Conservation (phyloP, 2,888 invertebrate genomes). For the Calliphora vomitoria region DNA sequence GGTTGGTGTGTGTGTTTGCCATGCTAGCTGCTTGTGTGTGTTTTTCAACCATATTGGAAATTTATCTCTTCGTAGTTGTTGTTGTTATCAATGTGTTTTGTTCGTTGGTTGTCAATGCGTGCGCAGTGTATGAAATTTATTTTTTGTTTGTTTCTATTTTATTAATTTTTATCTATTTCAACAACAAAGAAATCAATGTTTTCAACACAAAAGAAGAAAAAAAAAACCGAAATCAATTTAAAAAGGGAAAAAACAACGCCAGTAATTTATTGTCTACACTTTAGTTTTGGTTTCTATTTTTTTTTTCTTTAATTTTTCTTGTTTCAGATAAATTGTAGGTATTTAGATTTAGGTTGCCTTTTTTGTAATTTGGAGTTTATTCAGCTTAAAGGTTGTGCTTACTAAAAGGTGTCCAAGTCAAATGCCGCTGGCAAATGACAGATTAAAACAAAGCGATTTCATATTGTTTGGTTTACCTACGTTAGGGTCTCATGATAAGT, state of each 20-base stretch:
- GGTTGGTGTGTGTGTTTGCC: not conserved
- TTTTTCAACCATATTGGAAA: slow-evolving; percentile 72
- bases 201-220: not conserved
- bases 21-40: slow-evolving; percentile 10
- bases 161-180: slow-evolving; percentile 23
- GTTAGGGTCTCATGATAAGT: not conserved
- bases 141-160: not conserved
- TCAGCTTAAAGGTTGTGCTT: slow-evolving; percentile 1
- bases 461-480: not conserved
- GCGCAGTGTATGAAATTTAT: slow-evolving; percentile 50
- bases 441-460: not conserved
- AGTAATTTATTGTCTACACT: slow-evolving; percentile 27
- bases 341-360: not conserved
- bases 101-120: slow-evolving; percentile 3
- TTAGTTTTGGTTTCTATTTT: slow-evolving; percentile 19
- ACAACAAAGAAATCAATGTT: slow-evolving; percentile 23
- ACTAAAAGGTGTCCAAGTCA: not conserved
- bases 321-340: slow-evolving; percentile 4
- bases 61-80: slow-evolving; percentile 43
- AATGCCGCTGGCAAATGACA: slow-evolving; percentile 10
- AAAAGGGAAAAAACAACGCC: slow-evolving; percentile 3
- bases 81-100: not conserved
- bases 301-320: not conserved
- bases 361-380: not conserved
- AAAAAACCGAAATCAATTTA: slow-evolving; percentile 30